Conservation (phyloP, 1,140 invertebrate genomes). For the Acromyrmex charruanus region DNA sequence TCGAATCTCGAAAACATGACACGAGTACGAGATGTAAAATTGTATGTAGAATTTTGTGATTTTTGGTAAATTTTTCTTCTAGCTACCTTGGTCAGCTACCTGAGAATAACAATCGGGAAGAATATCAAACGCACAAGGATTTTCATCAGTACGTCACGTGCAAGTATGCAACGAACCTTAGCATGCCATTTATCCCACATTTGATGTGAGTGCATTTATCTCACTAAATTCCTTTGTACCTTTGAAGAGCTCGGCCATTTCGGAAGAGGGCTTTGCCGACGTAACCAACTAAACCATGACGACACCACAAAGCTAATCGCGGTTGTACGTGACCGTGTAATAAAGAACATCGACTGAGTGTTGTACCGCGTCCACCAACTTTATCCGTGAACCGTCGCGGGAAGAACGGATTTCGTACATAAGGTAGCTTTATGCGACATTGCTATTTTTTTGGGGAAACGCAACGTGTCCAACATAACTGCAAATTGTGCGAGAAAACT, state of each 20-base stretch:
- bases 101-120: constrained; percentile 35
- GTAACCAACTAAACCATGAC: constrained; percentile 59
- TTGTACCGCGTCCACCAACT: constrained; percentile 63
- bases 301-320: constrained; percentile 63
- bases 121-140: constrained; percentile 1
- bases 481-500: not conserved
- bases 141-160: not conserved
- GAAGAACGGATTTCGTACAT: constrained; percentile 4
- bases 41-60: not conserved
- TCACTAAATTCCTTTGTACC: constrained; percentile 29
- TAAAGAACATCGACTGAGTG: constrained; percentile 69
- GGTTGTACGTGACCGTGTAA: constrained; percentile 70
- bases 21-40: not conserved
- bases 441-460: not conserved
- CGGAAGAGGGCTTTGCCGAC: constrained; percentile 28
- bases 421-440: not conserved
- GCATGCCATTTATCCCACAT: constrained; percentile 36
- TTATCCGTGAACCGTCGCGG: constrained; percentile 22
- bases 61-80: not conserved
- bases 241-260: constrained; percentile 50
- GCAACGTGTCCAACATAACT: not conserved
- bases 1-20: not conserved
- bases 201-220: constrained; percentile 49
- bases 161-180: constrained; percentile 21
- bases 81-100: not conserved